phyloP scores from a whole-genome alignment of 2,797 vertebrate species.

The Cynodonichthys magdalenae region DNA sequence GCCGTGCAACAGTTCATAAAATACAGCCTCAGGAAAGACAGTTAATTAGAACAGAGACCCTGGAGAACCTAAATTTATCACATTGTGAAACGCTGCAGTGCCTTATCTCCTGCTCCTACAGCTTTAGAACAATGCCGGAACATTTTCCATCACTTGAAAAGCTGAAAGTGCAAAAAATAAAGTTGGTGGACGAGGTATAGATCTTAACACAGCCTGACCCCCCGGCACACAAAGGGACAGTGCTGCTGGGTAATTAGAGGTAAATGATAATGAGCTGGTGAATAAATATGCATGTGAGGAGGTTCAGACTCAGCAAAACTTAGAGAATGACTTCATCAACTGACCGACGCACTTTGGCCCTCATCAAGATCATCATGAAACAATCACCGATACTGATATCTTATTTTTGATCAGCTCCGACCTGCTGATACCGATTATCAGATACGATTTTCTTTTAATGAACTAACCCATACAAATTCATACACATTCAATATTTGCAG shows the following conservation, averaged over 20 bases:
- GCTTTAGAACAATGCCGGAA: slow-evolving; percentile 13
- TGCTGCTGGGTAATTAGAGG: background rate
- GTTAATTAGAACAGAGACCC: slow-evolving; percentile 26
- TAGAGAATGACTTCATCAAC: no score
- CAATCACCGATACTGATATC: no score
- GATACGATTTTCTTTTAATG: no score
- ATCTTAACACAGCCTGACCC: slow-evolving; percentile 2
- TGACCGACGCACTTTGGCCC: no score
- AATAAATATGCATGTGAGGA: background rate
- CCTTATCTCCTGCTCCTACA: slow-evolving; percentile 20
- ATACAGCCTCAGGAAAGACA: slow-evolving; percentile 19
- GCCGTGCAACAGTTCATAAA: slow-evolving; percentile 21
- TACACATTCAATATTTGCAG: no score
- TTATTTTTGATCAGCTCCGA: no score
- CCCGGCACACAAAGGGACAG: background rate
- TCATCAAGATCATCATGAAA: no score
- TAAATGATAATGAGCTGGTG: slow-evolving; percentile 2
- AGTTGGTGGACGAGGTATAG: background rate
- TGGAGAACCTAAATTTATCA: slow-evolving; percentile 31
- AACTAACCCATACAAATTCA: no score
- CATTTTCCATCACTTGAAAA: background rate
- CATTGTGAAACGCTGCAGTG: slow-evolving; percentile 16
- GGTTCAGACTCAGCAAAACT: background rate
- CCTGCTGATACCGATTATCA: no score
- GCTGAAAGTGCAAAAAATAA: slow-evolving; percentile 8